Base-by-base conservation (phyloP, 2,113 vertebrate genomes). In the Microtus oregoni region DNA sequence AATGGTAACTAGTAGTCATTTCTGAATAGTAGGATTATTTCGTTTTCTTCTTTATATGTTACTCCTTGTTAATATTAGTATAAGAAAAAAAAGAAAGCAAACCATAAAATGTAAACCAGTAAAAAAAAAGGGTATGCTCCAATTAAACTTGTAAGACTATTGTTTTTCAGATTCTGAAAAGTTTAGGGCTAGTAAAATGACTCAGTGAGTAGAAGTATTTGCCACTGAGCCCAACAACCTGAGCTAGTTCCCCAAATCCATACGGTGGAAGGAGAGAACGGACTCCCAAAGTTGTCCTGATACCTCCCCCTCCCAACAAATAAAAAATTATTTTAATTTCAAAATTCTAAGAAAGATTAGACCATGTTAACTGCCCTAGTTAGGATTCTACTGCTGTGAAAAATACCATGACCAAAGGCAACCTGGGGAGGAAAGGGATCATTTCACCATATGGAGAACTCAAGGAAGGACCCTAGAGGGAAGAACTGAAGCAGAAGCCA, bases 101-200 rank as follows among this genome's bases (percentile, higher is more conserved):
- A 92, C n/a, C n/a, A 81, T 65, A 94, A 89, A 95, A 93, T 17
- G 47, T 20, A 19, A 92, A 88, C 94, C 89, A 41, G 41, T 91
- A 90, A 87, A 95, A 90, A 87, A 95, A 90, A 86, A 55, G 17
- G 3, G 38, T 63, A 94, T 2, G 10, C 15, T 44, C 41, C 5
- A 82, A 79, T 79, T 86, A 93, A 90, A 94, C 22, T 52, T 20
- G 1, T 75, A 94, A 79, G 41, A 68, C 82, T 61, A 76, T 30
- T 94, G 94, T 89, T 92, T 41, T 81, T 94, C 35, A 77, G 15
- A 86, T 91, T 96, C 73, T 75, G 78, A 94, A 97, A 95, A 75
- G 63, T 85, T 28, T 4, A 30, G 63, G 17, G 13, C 76, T 44
- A 65, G 61, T 41, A 65, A 67, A 65, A 85, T 44, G 61, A 41